These are phyloP conservation scores for Biston betularia DNA, from an alignment of 2,888 invertebrate species.

Conservation along the genomic window DNA sequence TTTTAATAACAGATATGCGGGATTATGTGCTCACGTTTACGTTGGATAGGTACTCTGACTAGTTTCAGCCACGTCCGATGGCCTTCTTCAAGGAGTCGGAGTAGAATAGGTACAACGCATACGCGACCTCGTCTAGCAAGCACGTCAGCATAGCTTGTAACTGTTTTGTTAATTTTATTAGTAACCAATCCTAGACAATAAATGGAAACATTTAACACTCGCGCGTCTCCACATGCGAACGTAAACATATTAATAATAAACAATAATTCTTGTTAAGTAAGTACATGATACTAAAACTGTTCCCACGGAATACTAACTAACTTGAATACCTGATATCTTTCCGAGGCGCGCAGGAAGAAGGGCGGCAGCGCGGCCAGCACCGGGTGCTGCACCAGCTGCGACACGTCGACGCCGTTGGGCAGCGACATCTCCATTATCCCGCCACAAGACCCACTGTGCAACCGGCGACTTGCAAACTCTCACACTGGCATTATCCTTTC, in stretches of 20 bases:
- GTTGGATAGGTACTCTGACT: no score
- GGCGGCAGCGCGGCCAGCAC: conserved; percentile 94
- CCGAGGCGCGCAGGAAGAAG: conserved; percentile 95
- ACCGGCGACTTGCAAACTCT: conserved; percentile 41
- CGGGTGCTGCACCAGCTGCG: conserved; percentile 94
- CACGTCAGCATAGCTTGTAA: no score
- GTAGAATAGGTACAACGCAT: no score
- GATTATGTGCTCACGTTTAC: no score
- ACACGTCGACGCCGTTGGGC: conserved; percentile 94
- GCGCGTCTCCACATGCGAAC: no score
- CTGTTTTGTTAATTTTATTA: no score
- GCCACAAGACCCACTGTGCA: conserved; percentile 17
- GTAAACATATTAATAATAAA: no score
- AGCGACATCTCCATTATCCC: conserved; percentile 89
- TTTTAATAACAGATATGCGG: no score
- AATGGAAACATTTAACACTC: not conserved
- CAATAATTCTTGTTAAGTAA: conserved; percentile 7
- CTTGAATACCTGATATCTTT: conserved; percentile 92
- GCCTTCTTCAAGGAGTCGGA: no score
- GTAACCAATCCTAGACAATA: not conserved
- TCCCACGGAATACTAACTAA: conserved; percentile 35
- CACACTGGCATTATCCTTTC: conserved; percentile 33
- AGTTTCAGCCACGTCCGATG: no score
- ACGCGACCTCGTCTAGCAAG: no score
- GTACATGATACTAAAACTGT: conserved; percentile 30